These are phyloP conservation scores for Anoplophora glabripennis DNA, from an alignment of 1,140 invertebrate species.

Conservation along the genomic window DNA sequence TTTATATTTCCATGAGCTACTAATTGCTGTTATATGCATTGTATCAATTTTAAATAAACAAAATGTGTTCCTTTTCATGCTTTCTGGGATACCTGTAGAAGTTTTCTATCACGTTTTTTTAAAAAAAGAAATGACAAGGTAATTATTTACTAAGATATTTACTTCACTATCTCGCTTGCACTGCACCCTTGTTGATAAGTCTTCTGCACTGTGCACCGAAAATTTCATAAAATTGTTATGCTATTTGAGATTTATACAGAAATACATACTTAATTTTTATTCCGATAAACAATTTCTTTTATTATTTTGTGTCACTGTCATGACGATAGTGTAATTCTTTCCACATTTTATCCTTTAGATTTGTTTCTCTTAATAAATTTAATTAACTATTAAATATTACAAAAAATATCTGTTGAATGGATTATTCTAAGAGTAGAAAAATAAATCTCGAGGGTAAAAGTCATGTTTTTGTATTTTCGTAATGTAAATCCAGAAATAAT, in stretches of 20 bases:
- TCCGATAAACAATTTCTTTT: neutral
- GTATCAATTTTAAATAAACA: neutral
- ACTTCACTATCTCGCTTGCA: neutral
- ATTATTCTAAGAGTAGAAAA: constrained; percentile 36
- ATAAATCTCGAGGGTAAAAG: constrained; percentile 34
- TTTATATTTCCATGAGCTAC: neutral
- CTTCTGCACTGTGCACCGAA: neutral
- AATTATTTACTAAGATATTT: neutral
- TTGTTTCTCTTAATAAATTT: too few species aligned
- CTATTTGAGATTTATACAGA: too few species aligned
- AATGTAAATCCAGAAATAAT: neutral
- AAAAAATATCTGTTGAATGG: too few species aligned
- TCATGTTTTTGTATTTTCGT: neutral
- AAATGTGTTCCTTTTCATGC: constrained; percentile 10
- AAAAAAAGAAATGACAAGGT: constrained; percentile 24
- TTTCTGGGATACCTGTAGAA: constrained; percentile 4
- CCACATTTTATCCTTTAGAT: constrained; percentile 6
- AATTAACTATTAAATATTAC: too few species aligned
- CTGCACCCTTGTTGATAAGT: constrained; percentile 1
- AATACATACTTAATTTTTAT: too few species aligned
- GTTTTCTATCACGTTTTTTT: constrained; percentile 12
- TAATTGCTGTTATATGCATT: constrained; percentile 1
- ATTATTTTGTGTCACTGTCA: constrained; percentile 23
- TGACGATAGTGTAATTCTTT: constrained; percentile 33
- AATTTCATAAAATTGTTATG: too few species aligned